Evolutionary conservation across 2,888 invertebrate species (phyloP).

Genomic region (Hololepta plana): DNA sequence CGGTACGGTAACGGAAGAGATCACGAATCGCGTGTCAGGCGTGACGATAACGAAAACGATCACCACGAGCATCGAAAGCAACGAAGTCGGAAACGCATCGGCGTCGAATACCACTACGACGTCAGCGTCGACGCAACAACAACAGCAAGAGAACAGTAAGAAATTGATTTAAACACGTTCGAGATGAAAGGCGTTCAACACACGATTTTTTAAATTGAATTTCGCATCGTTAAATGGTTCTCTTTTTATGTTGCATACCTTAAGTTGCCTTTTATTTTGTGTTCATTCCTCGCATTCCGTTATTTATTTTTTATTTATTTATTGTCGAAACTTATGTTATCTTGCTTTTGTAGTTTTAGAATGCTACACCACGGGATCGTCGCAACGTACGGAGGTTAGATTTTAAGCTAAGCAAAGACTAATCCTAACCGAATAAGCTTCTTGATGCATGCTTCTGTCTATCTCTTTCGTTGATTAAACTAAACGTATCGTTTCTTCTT

Average conservation of each 20-base stretch:
- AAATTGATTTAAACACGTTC: conserved; percentile 13
- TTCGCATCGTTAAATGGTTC: conserved; percentile 22
- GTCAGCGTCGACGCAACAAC: conserved; percentile 15
- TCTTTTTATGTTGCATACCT: conserved; percentile 32
- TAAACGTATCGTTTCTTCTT: conserved; percentile 2
- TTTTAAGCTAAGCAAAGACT: no score
- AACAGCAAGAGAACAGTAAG: conserved; percentile 36
- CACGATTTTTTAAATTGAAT: conserved; percentile 9
- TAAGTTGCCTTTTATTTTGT: conserved; percentile 14
- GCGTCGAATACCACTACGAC: conserved; percentile 28
- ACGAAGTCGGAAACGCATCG: conserved; percentile 23
- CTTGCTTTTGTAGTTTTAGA: conserved; percentile 22
- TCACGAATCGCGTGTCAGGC: conserved; percentile 21
- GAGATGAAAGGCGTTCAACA: no score
- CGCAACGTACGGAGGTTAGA: conserved; percentile 24
- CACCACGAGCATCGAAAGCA: conserved; percentile 30
- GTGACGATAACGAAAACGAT: conserved; percentile 41
- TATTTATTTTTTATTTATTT: no score
- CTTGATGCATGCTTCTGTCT: conserved; percentile 8
- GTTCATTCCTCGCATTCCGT: no score
- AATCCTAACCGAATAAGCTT: no score
- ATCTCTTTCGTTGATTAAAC: conserved; percentile 3
- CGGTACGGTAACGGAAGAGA: conserved; percentile 22
- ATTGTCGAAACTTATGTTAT: no score
- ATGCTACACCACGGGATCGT: conserved; percentile 20